Evolutionary conservation across 2,113 vertebrate species (phyloP).

Genomic region (Rhizomys pruinosus): DNA sequence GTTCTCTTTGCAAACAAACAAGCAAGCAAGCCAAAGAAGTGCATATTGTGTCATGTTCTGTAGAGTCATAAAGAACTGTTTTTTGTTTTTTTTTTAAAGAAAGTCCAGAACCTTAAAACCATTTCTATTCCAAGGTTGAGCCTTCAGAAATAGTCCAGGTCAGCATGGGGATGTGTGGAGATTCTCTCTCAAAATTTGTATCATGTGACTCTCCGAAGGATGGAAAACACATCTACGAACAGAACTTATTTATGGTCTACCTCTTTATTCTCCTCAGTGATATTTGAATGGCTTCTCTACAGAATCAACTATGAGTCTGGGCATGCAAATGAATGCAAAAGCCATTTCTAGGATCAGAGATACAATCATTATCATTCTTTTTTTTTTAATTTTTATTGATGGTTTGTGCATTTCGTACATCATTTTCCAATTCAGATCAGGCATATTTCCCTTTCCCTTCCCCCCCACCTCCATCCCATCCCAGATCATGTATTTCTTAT

Average conservation of each 20-base stretch:
- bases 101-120: neutral
- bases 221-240: neutral
- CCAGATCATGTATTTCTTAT: too few relatives aligned
- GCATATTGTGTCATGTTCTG: neutral
- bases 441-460: too few relatives aligned
- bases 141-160: too few relatives aligned
- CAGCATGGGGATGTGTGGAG: too few relatives aligned
- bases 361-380: neutral
- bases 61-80: neutral
- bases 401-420: too few relatives aligned
- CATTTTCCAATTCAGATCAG: too few relatives aligned
- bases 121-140: conserved; percentile 4
- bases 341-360: neutral
- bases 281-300: neutral
- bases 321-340: neutral
- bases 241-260: neutral
- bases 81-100: neutral
- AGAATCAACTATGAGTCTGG: neutral
- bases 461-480: too few relatives aligned
- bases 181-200: too few relatives aligned
- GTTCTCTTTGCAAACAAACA: neutral
- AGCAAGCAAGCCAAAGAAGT: too few relatives aligned
- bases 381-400: too few relatives aligned
- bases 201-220: neutral
- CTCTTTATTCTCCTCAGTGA: conserved; percentile 21